phyloP scores from a whole-genome alignment of 2,888 invertebrate species.

The Clunio marinus region DNA sequence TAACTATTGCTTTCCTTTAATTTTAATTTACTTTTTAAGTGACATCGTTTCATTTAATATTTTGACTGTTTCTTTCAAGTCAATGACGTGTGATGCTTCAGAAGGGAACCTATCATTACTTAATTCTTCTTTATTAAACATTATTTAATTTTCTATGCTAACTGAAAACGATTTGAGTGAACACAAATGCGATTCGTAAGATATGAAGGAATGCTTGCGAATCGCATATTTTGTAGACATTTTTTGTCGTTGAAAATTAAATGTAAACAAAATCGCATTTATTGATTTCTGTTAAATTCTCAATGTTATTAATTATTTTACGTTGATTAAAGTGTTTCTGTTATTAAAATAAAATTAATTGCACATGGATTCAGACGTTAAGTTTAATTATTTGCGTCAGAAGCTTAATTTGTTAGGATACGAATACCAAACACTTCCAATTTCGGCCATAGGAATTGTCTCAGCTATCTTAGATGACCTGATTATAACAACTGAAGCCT shows the following conservation, averaged over 20 bases:
- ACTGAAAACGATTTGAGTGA: too few relatives aligned
- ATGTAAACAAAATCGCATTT: not conserved
- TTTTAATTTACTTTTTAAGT: not conserved
- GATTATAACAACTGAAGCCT: constrained; percentile 79
- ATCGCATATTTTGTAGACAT: too few relatives aligned
- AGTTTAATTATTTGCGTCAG: constrained; percentile 51
- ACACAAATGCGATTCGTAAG: too few relatives aligned
- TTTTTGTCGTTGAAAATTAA: not conserved
- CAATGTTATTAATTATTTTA: not conserved
- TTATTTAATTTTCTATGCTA: too few relatives aligned
- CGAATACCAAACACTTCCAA: constrained; percentile 62
- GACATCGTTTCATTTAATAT: not conserved
- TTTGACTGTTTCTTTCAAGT: not conserved
- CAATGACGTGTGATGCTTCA: not conserved
- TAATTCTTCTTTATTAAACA: too few relatives aligned
- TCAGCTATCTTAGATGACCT: constrained; percentile 77
- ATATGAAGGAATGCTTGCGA: too few relatives aligned
- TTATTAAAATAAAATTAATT: not conserved
- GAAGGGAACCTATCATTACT: too few relatives aligned
- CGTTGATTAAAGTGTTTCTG: not conserved
- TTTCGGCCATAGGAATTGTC: constrained; percentile 75
- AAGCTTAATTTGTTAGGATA: constrained; percentile 82
- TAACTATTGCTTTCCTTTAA: not conserved
- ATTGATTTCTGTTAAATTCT: not conserved
- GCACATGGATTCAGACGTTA: constrained; percentile 9